These are phyloP conservation scores for Epiblema foenella DNA, from an alignment of 2,888 invertebrate species.

Conservation along the genomic window DNA sequence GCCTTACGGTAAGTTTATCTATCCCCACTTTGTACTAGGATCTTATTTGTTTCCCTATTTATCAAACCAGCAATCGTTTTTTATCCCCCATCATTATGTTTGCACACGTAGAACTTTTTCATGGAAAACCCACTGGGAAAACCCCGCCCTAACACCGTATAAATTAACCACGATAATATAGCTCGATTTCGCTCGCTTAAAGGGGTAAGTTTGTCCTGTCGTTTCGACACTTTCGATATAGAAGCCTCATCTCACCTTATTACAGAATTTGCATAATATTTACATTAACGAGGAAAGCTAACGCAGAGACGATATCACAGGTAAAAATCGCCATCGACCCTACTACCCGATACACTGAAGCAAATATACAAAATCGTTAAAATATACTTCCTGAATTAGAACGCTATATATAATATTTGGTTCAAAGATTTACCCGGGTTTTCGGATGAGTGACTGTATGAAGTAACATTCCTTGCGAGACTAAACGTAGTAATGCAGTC, in stretches of 20 bases:
- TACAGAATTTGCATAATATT: conserved; percentile 64
- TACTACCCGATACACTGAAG: conserved; percentile 28
- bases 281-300: conserved; percentile 59
- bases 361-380: conserved; percentile 16
- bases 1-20: conserved; percentile 85
- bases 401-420: background rate
- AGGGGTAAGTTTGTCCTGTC: conserved; percentile 40
- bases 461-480: conserved; percentile 8
- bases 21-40: conserved; percentile 5
- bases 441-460: background rate
- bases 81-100: conserved; percentile 29
- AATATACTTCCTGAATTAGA: background rate
- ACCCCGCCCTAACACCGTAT: conserved; percentile 38
- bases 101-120: conserved; percentile 31
- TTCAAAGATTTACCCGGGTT: background rate
- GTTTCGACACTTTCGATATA: conserved; percentile 33
- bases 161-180: conserved; percentile 33
- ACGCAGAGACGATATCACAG: conserved; percentile 45
- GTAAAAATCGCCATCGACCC: conserved; percentile 46
- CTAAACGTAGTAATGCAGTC: conserved; percentile 44
- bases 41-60: background rate
- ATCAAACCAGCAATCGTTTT: conserved; percentile 18
- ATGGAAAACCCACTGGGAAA: conserved; percentile 38
- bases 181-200: conserved; percentile 17
- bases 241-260: conserved; percentile 49